Evolutionary conservation across 2,797 vertebrate species (phyloP), one percentile per base, ranked within the genome.

Genomic region (Numenius phaeopus): DNA sequence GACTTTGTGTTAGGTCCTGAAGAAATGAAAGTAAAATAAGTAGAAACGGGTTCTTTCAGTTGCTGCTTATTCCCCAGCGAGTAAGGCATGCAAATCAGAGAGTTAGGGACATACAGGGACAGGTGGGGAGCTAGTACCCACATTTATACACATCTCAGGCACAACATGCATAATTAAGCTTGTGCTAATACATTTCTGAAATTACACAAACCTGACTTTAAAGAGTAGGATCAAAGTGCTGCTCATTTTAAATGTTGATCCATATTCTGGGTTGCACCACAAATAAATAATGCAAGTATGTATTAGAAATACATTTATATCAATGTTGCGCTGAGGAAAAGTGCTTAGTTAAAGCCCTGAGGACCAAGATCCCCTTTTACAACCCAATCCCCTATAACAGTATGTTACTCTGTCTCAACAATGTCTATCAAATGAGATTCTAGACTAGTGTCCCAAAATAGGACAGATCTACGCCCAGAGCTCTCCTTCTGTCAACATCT

Each of bases 51-150:
- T 86, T 87, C 61, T 90, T 94, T 93, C 82, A 83, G 93, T 71
- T 87, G 76, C 64, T 78, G 69, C 27, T 75, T 88, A 81, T 65
- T 78, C 64, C 32, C 49, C 67, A 71, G 91, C 40, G 80, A 90
- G 83, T 24, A 67, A 78, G 76, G 32, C 87, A 95, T 83, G 94
- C 95, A 94, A 94, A 96, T 83, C 64, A 87, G 84, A 69, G 84
- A 67, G 84, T 75, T 86, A 89, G 79, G 67, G 61, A 70, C 82
- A 42, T 14, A 85, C 5, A 75, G 3, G 57, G 92, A 39, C 89
- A 94, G 69, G 52, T 83, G 71, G 71, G 80, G 58, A 89, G 67
- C 64, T 55, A 65, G 5, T 61, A 91, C n/a, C 26, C 61, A 83
- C 40, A 80, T 83, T 65, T 64, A 80, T 87, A n/a, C 17, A 65